Percentiles rank a stretch among this genome's conserved stretches.
These are phyloP conservation scores for Champsocephalus gunnari DNA, from an alignment of 2,797 vertebrate genomes.

Conservation along the genomic window DNA sequence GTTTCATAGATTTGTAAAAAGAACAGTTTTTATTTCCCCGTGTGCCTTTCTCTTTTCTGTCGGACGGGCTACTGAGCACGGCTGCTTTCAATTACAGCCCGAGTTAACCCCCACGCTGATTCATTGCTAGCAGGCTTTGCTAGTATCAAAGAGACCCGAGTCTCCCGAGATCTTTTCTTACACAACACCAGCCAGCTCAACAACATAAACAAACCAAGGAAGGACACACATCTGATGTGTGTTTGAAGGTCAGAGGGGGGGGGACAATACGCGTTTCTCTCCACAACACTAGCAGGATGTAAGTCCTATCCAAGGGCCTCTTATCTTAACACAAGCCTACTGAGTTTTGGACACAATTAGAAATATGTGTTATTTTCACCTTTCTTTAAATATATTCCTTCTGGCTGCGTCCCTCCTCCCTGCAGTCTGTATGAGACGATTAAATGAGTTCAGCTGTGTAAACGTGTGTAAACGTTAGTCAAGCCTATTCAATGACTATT, in stretches of 20 bases:
- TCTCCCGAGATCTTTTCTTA: constrained; percentile 47
- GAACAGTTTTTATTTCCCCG: constrained; percentile 8
- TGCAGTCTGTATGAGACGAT: no score
- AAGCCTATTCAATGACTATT: no score
- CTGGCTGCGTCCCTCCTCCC: no score
- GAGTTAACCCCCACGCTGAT: constrained; percentile 66
- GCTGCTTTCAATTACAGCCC: constrained; percentile 78
- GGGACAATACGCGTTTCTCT: neutral
- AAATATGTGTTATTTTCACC: no score
- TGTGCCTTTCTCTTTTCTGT: constrained; percentile 6
- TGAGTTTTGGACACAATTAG: no score
- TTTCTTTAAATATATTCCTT: no score
- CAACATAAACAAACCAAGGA: constrained; percentile 52
- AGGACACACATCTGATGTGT: constrained; percentile 72
- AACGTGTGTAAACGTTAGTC: no score
- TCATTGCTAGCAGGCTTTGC: constrained; percentile 73
- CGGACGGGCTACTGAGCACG: constrained; percentile 40
- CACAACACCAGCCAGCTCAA: constrained; percentile 49
- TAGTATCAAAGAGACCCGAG: constrained; percentile 65
- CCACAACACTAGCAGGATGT: neutral
- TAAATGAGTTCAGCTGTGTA: no score
- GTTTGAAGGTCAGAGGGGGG: constrained; percentile 55
- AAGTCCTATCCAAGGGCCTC: no score
- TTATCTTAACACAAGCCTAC: no score
- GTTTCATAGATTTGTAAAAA: constrained; percentile 18